Evolutionary conservation across 2,797 vertebrate genomes (phyloP).

Genomic region (Brotogeris chrysoptera): DNA sequence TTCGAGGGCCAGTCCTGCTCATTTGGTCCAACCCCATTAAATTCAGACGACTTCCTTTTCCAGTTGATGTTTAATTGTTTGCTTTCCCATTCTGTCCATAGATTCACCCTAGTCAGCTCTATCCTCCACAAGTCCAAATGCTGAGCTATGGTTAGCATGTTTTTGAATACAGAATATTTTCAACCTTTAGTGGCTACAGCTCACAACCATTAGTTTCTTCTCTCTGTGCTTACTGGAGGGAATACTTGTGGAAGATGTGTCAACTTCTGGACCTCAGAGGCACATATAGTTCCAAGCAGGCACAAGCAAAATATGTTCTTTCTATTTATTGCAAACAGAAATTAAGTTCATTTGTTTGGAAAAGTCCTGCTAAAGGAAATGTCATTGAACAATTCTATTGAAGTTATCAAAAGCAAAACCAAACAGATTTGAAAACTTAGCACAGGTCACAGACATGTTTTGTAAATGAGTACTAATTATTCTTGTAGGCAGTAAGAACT

Average conservation of each 20-base stretch:
- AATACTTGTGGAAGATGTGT: neutral
- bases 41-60: neutral
- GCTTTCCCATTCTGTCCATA: neutral
- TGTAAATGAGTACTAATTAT: neutral
- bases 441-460: neutral
- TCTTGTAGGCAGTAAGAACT: neutral
- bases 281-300: neutral
- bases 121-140: neutral
- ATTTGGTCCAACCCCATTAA: neutral
- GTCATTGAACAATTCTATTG: neutral
- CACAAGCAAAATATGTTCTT: conserved; percentile 8
- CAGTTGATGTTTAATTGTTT: neutral
- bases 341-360: neutral
- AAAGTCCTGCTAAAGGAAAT: neutral
- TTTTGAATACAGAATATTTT: neutral
- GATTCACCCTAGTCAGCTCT: neutral
- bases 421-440: neutral
- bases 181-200: neutral
- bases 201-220: neutral
- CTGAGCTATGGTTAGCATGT: neutral
- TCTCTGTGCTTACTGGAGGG: neutral
- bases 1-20: neutral
- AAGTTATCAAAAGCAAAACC: neutral
- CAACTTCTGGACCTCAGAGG: neutral
- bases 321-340: neutral